phyloP scores from a whole-genome alignment of 2,797 vertebrate genomes.

The Lacerta agilis region DNA sequence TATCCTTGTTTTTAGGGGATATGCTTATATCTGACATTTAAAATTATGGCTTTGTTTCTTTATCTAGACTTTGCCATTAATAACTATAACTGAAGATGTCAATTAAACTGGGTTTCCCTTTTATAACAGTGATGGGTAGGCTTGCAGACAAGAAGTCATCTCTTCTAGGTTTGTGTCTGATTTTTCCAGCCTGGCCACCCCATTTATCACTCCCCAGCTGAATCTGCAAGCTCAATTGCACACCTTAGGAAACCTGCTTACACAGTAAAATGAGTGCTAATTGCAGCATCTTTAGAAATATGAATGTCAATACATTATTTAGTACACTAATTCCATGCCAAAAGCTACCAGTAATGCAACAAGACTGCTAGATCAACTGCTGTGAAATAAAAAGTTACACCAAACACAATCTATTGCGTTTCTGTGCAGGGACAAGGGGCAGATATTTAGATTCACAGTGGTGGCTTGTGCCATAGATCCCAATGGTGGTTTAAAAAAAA shows the following conservation, averaged over 20 bases:
- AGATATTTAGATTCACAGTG: background rate
- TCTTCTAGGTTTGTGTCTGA: slow-evolving; percentile 40
- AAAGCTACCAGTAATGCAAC: slow-evolving; percentile 54
- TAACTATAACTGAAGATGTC: slow-evolving; percentile 51
- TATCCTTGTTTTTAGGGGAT: slow-evolving; percentile 56
- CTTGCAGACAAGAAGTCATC: slow-evolving; percentile 13
- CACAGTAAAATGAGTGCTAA: slow-evolving; percentile 64
- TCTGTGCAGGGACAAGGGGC: background rate
- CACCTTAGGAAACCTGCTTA: slow-evolving; percentile 59
- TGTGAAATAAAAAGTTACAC: slow-evolving; percentile 6
- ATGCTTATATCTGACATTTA: slow-evolving; percentile 57
- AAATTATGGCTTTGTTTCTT: slow-evolving; percentile 48
- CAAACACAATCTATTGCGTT: background rate
- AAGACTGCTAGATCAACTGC: slow-evolving; percentile 46
- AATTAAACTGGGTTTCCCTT: slow-evolving; percentile 41
- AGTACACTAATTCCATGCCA: slow-evolving; percentile 48
- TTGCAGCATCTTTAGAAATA: slow-evolving; percentile 57
- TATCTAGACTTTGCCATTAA: slow-evolving; percentile 56
- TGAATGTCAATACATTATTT: slow-evolving; percentile 55
- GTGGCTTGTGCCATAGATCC: background rate
- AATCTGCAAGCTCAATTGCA: slow-evolving; percentile 48
- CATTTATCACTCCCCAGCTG: slow-evolving; percentile 56
- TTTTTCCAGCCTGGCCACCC: slow-evolving; percentile 59
- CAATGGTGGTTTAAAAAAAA: background rate
- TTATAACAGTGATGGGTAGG: slow-evolving; percentile 4